These are phyloP conservation scores for Pammene fasciana DNA, from an alignment of 2,888 invertebrate genomes.

Conservation along the genomic window DNA sequence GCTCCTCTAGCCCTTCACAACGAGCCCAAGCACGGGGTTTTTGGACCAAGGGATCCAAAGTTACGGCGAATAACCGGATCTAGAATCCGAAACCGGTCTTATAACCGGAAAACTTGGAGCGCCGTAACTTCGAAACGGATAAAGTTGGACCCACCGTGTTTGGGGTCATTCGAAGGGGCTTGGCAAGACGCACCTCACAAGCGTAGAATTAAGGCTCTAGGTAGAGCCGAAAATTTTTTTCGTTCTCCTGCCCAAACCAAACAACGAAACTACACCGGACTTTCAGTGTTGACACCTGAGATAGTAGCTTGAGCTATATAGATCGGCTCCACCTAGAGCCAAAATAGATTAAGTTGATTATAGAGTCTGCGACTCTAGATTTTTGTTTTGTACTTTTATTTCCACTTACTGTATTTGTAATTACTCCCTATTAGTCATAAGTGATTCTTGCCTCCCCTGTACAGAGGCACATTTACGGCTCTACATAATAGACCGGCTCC, in stretches of 20 bases:
- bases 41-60: background rate
- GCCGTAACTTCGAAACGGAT: background rate
- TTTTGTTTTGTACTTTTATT: background rate
- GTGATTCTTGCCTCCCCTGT: background rate
- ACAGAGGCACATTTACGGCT: background rate
- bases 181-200: background rate
- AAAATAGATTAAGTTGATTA: background rate
- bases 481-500: too few species aligned
- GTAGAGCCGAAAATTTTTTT: conserved; percentile 3
- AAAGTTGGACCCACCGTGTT: background rate
- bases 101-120: background rate
- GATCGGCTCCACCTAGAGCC: background rate
- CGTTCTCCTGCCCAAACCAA: background rate
- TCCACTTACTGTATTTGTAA: background rate
- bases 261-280: too few species aligned
- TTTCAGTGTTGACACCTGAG: too few species aligned
- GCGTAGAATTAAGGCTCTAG: background rate
- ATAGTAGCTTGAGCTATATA: too few species aligned
- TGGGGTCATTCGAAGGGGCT: background rate
- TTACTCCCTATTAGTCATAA: background rate
- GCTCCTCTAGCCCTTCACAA: background rate
- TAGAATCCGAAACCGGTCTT: background rate
- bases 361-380: background rate
- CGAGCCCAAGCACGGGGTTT: background rate
- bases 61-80: background rate